Evolutionary conservation across 2,797 vertebrate genomes (phyloP), one percentile per base, ranked within the genome.

Genomic region (Coendou prehensilis): DNA sequence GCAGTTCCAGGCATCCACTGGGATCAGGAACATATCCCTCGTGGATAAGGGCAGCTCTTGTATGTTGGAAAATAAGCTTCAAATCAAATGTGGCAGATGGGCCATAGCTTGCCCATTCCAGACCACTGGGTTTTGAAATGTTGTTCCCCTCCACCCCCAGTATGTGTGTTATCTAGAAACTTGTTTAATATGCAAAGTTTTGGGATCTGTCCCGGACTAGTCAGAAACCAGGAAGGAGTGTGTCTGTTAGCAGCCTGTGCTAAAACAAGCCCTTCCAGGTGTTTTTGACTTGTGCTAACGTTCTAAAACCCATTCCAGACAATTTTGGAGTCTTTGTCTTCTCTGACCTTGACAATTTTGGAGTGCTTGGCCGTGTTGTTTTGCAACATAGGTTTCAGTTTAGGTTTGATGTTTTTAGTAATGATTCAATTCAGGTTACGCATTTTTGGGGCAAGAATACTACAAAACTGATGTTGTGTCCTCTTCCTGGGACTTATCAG

Each of bases 401-500:
- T 79, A 54, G 13, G 17, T 82, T 59, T 82, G 71, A 93, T 37
- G 5, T 56, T 87, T 85, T 28, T 1, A 26, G 41, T 86, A 23
- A 52, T 71, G 33, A 89, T 89, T 87, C 89, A 93, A 87, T 89
- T 94, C 56, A 75, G 26, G 5, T 86, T 41, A 59, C 28, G 1
- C 9, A 20, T 54, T 89, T 93, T 88, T 61, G 28, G 57, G 57
- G 63, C 76, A 93, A 89, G 56, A 87, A 90, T 56, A 71, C 4
- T 22, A 63, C 20, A 28, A 54, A 91, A 93, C 94, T 75, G 50
- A 81, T 23, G 10, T 9, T 85, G 61, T 41, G 33, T 57, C 0
- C 9, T 30, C 52, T 14, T 95, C 8, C 0, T 67, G 22, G 33
- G 6, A 6, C 28, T 80, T 47, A 41, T 28, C 14, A 83, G 69